Conservation (phyloP, 2,888 invertebrate genomes). For the Hyposoter dolosus region DNA sequence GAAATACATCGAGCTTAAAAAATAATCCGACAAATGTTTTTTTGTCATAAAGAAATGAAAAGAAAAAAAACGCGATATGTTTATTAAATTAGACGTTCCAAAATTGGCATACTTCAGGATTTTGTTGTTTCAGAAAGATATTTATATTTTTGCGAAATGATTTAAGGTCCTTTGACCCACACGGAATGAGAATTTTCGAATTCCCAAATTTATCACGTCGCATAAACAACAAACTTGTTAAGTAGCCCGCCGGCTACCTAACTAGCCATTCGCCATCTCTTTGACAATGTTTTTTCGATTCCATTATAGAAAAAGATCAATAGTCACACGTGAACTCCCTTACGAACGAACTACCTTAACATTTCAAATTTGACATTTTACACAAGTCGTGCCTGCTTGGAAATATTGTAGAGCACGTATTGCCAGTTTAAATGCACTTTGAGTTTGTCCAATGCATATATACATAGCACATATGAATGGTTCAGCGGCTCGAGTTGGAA, state of each 20-base stretch:
- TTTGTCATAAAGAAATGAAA: slow-evolving; percentile 9
- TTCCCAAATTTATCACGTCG: too few species aligned
- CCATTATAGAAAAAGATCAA: too few species aligned
- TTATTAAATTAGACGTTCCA: not conserved
- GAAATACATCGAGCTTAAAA: not conserved
- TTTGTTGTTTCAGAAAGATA: not conserved
- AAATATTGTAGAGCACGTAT: slow-evolving; percentile 42
- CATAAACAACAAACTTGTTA: too few species aligned
- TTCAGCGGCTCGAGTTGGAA: slow-evolving; percentile 54
- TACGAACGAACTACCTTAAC: not conserved
- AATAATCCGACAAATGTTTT: slow-evolving; percentile 10
- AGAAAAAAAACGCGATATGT: not conserved
- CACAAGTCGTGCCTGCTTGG: slow-evolving; percentile 12
- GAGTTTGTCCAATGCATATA: slow-evolving; percentile 48
- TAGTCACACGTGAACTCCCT: too few species aligned
- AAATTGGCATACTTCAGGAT: not conserved
- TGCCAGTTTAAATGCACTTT: slow-evolving; percentile 19
- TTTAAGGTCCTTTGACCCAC: too few species aligned
- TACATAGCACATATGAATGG: slow-evolving; percentile 34
- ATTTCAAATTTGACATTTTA: not conserved
- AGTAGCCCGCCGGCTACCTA: too few species aligned
- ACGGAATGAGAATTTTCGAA: too few species aligned
- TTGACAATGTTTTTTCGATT: too few species aligned
- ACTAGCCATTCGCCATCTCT: too few species aligned
- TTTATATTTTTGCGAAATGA: too few species aligned